Evolutionary conservation across 2,113 vertebrate species (phyloP).

Genomic region (Ammodytes marinus): DNA sequence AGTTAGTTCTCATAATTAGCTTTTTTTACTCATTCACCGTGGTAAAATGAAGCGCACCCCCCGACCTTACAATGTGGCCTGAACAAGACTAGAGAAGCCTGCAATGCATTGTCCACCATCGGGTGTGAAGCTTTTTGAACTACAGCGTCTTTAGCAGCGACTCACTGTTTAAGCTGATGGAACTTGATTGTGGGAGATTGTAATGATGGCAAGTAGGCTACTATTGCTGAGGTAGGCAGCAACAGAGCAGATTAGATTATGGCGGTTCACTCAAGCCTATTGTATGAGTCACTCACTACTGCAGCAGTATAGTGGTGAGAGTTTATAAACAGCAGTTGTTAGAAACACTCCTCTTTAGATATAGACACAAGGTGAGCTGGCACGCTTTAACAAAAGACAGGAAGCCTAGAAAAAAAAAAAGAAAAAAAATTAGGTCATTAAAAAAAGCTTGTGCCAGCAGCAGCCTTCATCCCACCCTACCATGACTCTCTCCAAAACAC

Average conservation of each 20-base stretch:
- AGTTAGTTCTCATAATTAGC: conserved; percentile 67
- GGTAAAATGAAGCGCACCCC: conserved; percentile 52
- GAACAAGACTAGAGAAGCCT: conserved; percentile 44
- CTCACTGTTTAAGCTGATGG: conserved; percentile 13
- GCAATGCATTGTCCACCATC: conserved; percentile 3
- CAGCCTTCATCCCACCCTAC: conserved; percentile 33
- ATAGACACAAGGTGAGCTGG: conserved; percentile 48
- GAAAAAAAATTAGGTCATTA: conserved; percentile 61
- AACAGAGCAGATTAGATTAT: conserved; percentile 38
- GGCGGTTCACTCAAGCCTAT: not conserved
- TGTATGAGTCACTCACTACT: conserved; percentile 42
- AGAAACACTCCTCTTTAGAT: conserved; percentile 66
- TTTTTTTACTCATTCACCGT: conserved; percentile 52
- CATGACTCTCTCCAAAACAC: conserved; percentile 49
- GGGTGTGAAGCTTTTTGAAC: conserved; percentile 14
- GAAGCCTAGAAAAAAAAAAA: conserved; percentile 33
- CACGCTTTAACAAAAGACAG: conserved; percentile 38
- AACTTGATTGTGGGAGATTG: not conserved
- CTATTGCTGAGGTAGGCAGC: conserved; percentile 62
- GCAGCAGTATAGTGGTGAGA: not conserved
- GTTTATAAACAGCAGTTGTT: conserved; percentile 8
- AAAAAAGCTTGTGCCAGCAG: conserved; percentile 59
- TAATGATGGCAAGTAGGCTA: not conserved
- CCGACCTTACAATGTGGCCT: conserved; percentile 21
- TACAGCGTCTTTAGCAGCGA: conserved; percentile 17